Evolutionary conservation across 2,113 vertebrate species (phyloP).

Genomic region (Microcebus griseorufus): DNA sequence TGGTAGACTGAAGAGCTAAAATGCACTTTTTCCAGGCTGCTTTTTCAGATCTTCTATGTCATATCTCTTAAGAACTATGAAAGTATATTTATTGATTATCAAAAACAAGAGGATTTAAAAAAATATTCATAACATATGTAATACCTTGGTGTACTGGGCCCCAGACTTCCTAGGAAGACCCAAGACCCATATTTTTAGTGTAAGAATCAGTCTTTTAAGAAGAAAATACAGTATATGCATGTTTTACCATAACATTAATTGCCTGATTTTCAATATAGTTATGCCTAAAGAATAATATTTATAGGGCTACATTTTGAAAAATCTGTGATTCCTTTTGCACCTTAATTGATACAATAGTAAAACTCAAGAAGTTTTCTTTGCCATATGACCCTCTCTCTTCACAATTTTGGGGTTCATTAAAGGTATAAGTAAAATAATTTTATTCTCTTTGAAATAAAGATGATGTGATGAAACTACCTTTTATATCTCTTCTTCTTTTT

Average conservation of each 20-base stretch:
- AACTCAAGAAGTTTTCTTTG: slow-evolving; percentile 32
- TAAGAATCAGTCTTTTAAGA: slow-evolving; percentile 9
- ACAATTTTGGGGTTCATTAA: background rate
- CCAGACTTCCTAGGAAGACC: background rate
- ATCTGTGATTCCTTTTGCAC: background rate
- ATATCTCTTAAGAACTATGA: background rate
- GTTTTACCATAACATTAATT: background rate
- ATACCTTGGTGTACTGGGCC: background rate
- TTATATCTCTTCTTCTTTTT: background rate
- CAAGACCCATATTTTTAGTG: background rate
- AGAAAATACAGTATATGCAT: background rate
- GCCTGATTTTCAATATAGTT: slow-evolving; percentile 6
- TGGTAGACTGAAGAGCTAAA: background rate
- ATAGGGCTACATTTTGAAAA: slow-evolving; percentile 36
- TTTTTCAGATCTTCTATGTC: background rate
- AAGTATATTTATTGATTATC: background rate
- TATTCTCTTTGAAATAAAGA: slow-evolving; percentile 35
- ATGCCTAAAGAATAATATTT: background rate
- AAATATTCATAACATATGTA: slow-evolving; percentile 18
- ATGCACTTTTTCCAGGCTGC: background rate
- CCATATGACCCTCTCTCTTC: background rate
- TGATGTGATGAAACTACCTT: background rate
- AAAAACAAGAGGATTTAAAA: background rate
- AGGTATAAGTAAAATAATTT: background rate
- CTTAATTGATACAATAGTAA: background rate